Percentiles rank a stretch among this genome's conserved stretches.
Conservation (phyloP, 1,140 invertebrate species). For the Samia ricini region DNA sequence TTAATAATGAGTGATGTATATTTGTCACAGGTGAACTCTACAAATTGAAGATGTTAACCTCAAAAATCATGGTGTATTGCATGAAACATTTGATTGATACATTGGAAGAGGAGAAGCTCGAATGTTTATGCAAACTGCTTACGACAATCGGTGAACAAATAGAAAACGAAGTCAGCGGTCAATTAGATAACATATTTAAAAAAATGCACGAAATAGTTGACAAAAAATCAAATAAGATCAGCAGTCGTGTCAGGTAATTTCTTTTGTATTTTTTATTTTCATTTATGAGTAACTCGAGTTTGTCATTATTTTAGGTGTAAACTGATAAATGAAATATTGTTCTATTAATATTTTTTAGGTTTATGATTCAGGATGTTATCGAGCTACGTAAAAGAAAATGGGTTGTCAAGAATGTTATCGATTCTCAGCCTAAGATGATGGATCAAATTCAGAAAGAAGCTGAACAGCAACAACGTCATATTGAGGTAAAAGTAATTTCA, state of each 20-base stretch:
- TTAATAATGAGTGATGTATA: not conserved
- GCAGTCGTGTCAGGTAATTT: conserved; percentile 81
- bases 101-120: conserved; percentile 92
- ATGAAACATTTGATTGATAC: conserved; percentile 87
- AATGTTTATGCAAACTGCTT: conserved; percentile 94
- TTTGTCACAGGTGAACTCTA: conserved; percentile 95
- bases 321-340: not conserved
- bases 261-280: not conserved
- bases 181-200: conserved; percentile 81
- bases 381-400: conserved; percentile 91
- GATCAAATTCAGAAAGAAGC: conserved; percentile 95
- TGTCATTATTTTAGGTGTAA: not conserved
- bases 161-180: conserved; percentile 81
- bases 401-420: conserved; percentile 89
- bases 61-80: conserved; percentile 93
- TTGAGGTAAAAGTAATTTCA: conserved; percentile 44
- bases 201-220: conserved; percentile 83
- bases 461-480: conserved; percentile 76
- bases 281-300: no score
- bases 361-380: conserved; percentile 97
- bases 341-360: conserved; percentile 71
- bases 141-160: conserved; percentile 94
- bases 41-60: conserved; percentile 93
- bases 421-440: conserved; percentile 95
- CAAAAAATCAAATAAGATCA: conserved; percentile 80